Evolutionary conservation across 2,888 invertebrate species (phyloP), one percentile per base, ranked within the genome.

Genomic region (Agrotis clavis): DNA sequence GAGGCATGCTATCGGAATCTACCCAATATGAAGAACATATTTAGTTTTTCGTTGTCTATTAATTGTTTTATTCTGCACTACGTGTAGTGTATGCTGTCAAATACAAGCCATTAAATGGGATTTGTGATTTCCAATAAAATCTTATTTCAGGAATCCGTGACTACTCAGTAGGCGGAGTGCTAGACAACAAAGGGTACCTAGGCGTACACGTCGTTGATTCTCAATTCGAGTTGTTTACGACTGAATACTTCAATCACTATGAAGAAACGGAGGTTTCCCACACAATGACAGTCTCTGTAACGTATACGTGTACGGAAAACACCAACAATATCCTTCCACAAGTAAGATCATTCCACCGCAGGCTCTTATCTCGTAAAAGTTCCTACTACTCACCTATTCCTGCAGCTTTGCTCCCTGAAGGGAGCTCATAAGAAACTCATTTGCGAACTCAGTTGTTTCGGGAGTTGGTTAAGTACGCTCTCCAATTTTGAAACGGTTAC

Each of bases 241-340:
- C 89, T 56, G 82, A 83, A 16, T 83, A 82, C 1, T 96, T 87
- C 71, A 76, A 62, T 16, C 61, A 87, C 1, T 96, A 94, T 79
- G 96, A 96, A 83, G 92, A 94, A 79, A 45, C 89, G 45, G 96
- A 96, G 81, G 93, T 92, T 1, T 59, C 69, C 0, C 30, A 64
- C 0, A 67, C 74, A 3, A 90, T 94, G 65, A 84, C 85, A 30
- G 73, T 92, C 4, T 91, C 91, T 13, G 87, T 92, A 5, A 79
- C 67, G 1, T 94, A 94, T 65, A 81, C 59, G 14, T 96, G 96
- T 77, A 77, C 86, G 2, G 90, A 83, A 19, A 92, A 93, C 9
- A 68, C 77, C 0, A 63, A 79, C 11, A 82, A 67, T 11, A 69
- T 69, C 62, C 9, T 35, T 5, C 2, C 59, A 11, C 81, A 92